phyloP scores from a whole-genome alignment of 2,113 vertebrate genomes.

The Circaetus cinerascens region DNA sequence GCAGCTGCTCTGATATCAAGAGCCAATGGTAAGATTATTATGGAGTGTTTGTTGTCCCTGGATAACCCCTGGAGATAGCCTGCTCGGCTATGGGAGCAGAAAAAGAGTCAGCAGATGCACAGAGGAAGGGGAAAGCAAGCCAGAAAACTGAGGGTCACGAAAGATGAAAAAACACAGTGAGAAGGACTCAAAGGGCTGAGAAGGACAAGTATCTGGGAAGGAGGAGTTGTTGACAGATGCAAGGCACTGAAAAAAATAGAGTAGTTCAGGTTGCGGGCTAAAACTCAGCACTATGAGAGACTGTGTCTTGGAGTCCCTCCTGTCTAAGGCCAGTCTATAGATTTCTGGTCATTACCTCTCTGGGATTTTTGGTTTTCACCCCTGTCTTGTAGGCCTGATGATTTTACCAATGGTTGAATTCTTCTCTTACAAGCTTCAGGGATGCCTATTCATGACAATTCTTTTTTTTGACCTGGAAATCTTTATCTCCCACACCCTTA shows the following conservation, averaged over 20 bases:
- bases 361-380: neutral
- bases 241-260: neutral
- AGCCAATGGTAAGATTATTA: neutral
- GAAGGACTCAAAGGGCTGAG: neutral
- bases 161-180: neutral
- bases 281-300: neutral
- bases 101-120: neutral
- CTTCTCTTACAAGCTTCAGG: neutral
- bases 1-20: slow-evolving; percentile 16
- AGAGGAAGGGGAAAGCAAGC: neutral
- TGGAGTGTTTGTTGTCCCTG: neutral
- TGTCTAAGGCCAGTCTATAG: neutral
- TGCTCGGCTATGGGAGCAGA: neutral
- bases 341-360: neutral
- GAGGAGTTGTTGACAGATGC: neutral
- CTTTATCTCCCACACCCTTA: neutral
- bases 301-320: neutral
- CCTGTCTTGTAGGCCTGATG: neutral
- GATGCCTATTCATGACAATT: accelerated
- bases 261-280: neutral
- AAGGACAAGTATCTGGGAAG: neutral
- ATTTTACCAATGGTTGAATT: neutral
- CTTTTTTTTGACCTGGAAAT: neutral
- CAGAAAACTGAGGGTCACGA: neutral
- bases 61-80: neutral